Percentiles rank a stretch among this genome's conserved stretches.
These are phyloP conservation scores for Octonoba sinensis DNA, from an alignment of 2,888 invertebrate species.

Conservation along the genomic window DNA sequence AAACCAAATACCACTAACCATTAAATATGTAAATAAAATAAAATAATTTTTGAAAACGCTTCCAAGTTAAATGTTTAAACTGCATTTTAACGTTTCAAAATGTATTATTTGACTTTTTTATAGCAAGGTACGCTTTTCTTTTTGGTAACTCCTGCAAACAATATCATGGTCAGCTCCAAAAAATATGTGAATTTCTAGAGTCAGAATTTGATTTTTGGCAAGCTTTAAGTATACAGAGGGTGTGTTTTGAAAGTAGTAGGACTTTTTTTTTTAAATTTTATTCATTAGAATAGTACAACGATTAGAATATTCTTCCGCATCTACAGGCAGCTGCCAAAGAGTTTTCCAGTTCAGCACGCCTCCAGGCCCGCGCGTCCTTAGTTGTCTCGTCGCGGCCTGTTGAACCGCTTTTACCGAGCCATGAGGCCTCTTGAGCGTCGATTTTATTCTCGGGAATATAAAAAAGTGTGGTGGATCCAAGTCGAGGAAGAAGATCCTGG, in stretches of 20 bases:
- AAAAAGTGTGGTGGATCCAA: not conserved
- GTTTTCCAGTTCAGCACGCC: not conserved
- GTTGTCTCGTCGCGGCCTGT: not conserved
- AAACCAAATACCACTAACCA: too few relatives aligned
- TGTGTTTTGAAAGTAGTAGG: not conserved
- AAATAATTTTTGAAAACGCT: too few relatives aligned
- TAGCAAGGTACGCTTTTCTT: too few relatives aligned
- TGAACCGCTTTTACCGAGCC: not conserved
- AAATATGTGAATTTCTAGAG: too few relatives aligned
- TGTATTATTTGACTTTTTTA: too few relatives aligned
- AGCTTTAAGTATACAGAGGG: not conserved
- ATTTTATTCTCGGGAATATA: not conserved
- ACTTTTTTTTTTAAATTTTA: not conserved
- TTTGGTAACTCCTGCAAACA: too few relatives aligned
- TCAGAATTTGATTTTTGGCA: too few relatives aligned
- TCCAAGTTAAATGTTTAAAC: too few relatives aligned
- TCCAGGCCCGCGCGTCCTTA: not conserved
- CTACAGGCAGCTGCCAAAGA: not conserved
- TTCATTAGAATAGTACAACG: slow-evolving; percentile 2
- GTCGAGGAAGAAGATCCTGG: not conserved
- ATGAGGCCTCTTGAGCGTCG: not conserved
- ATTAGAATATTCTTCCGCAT: not conserved
- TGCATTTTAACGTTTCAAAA: too few relatives aligned
- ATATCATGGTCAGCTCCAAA: too few relatives aligned
- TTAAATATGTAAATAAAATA: not conserved